These are phyloP conservation scores for Manacus vitellinus DNA, from an alignment of 2,113 vertebrate species.

Conservation along the genomic window DNA sequence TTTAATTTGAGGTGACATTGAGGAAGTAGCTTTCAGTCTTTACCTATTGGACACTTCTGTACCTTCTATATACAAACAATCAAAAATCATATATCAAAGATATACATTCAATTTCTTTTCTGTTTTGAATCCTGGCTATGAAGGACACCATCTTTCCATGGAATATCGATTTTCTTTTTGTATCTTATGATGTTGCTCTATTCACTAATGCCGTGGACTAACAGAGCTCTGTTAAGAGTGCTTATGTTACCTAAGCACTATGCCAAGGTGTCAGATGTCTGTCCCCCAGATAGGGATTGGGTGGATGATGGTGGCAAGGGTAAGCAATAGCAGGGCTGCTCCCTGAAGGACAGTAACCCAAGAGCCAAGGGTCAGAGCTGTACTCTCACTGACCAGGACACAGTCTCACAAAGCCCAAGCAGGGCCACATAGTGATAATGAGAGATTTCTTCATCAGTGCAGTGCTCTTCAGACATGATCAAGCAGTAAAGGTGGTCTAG, in stretches of 20 bases:
- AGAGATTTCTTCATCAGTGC: not conserved
- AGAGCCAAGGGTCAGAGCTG: not conserved
- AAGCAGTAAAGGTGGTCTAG: not conserved
- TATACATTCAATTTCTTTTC: not conserved
- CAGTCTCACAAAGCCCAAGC: not conserved
- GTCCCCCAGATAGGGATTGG: not conserved
- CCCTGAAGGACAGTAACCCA: not conserved
- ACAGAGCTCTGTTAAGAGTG: not conserved
- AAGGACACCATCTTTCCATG: not conserved
- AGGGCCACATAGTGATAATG: accelerated
- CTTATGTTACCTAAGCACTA: not conserved
- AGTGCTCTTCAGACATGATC: accelerated
- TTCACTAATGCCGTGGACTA: not conserved
- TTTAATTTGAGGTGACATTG: not conserved
- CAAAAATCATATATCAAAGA: not conserved
- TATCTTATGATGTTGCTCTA: accelerated
- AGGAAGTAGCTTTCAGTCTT: not conserved
- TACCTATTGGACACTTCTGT: not conserved
- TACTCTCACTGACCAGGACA: not conserved
- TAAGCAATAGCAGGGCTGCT: not conserved
- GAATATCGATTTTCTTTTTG: not conserved
- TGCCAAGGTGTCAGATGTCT: accelerated
- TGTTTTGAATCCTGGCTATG: not conserved
- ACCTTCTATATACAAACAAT: not conserved
- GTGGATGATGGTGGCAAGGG: accelerated